Percentiles rank a stretch among this genome's conserved stretches.
These are phyloP conservation scores for Leuciscus idus DNA, from an alignment of 2,113 vertebrate species.

Conservation along the genomic window DNA sequence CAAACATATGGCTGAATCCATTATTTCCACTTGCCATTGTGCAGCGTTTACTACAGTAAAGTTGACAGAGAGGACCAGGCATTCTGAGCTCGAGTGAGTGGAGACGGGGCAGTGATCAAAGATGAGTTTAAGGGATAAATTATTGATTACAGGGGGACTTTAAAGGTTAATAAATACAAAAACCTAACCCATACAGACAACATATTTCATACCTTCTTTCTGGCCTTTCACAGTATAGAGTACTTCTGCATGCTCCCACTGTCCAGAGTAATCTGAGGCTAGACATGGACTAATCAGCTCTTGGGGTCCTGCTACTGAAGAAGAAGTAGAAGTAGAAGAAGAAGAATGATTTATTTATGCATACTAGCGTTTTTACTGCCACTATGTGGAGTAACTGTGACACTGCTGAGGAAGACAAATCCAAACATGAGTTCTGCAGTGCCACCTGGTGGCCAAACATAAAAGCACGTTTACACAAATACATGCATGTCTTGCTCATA, in stretches of 20 bases:
- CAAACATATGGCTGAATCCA: too few species aligned
- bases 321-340: not conserved
- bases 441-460: constrained; percentile 2
- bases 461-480: not conserved
- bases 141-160: too few species aligned
- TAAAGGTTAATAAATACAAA: not conserved
- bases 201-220: constrained; percentile 80
- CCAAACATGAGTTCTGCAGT: not conserved
- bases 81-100: too few species aligned
- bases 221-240: constrained; percentile 86
- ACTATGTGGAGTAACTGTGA: not conserved
- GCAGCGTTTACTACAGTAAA: too few species aligned
- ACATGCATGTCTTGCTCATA: not conserved
- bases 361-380: not conserved
- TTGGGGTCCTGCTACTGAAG: constrained; percentile 77
- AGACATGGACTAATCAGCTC: constrained; percentile 89
- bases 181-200: not conserved
- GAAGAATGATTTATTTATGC: not conserved
- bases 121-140: too few species aligned
- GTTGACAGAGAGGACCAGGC: too few species aligned
- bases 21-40: too few species aligned
- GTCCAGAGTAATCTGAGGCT: constrained; percentile 79
- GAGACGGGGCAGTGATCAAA: too few species aligned
- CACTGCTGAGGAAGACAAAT: not conserved
- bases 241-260: constrained; percentile 87